A percentile compares a stretch with the other conserved stretches of the same genome.
Conservation (phyloP, 2,797 vertebrate genomes). For the Macropus fuliginosus region DNA sequence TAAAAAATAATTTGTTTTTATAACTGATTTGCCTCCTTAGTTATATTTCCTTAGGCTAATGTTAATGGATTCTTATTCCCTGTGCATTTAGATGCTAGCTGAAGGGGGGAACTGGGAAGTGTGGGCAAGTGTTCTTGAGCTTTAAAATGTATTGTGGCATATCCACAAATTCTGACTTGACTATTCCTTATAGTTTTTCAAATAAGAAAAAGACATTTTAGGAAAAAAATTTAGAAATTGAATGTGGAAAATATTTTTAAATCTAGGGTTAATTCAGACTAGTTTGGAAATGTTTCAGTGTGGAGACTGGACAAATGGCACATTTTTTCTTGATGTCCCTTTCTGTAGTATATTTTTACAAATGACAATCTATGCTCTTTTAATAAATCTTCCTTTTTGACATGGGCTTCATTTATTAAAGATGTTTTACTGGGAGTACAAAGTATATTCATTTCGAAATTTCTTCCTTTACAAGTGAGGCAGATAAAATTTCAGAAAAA, state of each 20-base stretch:
- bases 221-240: conserved; percentile 24
- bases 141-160: conserved; percentile 36
- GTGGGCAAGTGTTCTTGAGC: conserved; percentile 33
- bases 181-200: neutral
- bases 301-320: neutral
- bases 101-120: neutral
- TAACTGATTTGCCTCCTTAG: conserved; percentile 30
- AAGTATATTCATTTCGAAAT: neutral
- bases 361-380: neutral
- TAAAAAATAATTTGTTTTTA: conserved; percentile 21
- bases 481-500: neutral
- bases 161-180: conserved; percentile 41
- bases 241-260: conserved; percentile 28
- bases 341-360: neutral
- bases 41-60: conserved; percentile 26
- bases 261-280: conserved; percentile 10
- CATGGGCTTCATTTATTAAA: neutral
- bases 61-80: conserved; percentile 52
- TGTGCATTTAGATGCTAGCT: conserved; percentile 2
- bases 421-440: neutral
- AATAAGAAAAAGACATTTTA: conserved; percentile 34
- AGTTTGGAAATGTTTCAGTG: neutral
- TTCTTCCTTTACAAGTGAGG: conserved; percentile 33
- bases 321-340: conserved; percentile 26
- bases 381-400: neutral